Evolutionary conservation across 2,797 vertebrate genomes (phyloP).

Genomic region (Manis javanica): DNA sequence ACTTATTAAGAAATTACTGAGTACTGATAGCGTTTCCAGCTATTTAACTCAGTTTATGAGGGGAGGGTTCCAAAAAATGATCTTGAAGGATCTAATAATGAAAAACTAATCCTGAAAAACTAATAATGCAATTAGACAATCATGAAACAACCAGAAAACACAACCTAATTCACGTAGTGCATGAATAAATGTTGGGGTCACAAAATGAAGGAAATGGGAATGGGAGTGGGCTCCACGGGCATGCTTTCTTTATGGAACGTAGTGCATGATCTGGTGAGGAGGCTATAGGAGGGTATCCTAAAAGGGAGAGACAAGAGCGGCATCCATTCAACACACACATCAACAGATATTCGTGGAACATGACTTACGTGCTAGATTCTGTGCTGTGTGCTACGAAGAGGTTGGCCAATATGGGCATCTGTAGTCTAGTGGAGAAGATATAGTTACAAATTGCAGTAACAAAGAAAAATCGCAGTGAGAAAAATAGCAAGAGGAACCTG

Average conservation of each 20-base stretch:
- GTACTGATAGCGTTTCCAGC: not conserved
- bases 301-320: not conserved
- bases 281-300: not conserved
- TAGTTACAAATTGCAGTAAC: not conserved
- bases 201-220: not conserved
- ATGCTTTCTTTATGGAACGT: not conserved
- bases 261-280: not conserved
- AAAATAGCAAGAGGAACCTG: not conserved
- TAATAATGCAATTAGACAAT: not conserved
- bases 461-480: not conserved
- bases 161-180: not conserved
- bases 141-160: not conserved
- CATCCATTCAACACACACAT: not conserved
- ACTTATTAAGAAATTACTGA: slow-evolving; percentile 41
- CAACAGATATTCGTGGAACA: not conserved
- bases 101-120: not conserved
- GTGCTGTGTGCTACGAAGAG: not conserved
- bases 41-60: not conserved
- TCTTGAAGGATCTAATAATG: not conserved
- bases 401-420: not conserved
- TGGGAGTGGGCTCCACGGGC: not conserved
- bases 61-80: not conserved
- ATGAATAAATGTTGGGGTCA: not conserved
- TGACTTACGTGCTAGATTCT: not conserved
- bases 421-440: not conserved